A percentile compares a stretch with the other conserved stretches of the same genome.
phyloP scores from a whole-genome alignment of 2,113 vertebrate genomes.

The Marmota monax region DNA sequence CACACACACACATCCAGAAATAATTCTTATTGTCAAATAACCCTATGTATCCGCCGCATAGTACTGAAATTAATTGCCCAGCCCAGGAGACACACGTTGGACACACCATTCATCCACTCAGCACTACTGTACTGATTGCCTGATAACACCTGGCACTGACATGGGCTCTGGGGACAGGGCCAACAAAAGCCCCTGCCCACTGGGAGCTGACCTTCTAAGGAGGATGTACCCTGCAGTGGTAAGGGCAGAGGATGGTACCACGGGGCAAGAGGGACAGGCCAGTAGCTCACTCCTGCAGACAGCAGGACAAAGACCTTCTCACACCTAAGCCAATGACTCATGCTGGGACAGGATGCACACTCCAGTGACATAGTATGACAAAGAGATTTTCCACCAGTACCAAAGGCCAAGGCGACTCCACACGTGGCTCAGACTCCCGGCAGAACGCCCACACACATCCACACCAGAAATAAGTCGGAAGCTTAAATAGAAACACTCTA shows the following conservation, averaged over 20 bases:
- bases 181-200: not conserved
- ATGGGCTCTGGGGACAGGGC: not conserved
- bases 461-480: not conserved
- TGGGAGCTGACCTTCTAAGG: not conserved
- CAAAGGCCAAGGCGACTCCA: not conserved
- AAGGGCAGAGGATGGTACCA: no score
- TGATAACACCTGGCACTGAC: not conserved
- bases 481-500: not conserved
- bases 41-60: not conserved
- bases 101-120: not conserved
- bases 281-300: not conserved
- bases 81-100: not conserved
- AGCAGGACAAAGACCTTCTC: not conserved
- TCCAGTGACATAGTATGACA: not conserved
- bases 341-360: no score
- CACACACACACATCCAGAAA: not conserved
- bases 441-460: not conserved
- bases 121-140: fast-evolving
- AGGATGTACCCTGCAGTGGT: not conserved
- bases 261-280: fast-evolving
- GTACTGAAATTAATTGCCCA: not conserved
- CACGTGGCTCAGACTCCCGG: not conserved
- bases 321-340: not conserved
- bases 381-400: not conserved
- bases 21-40: not conserved